Conservation (phyloP, 37 sponge, comb jelly and placozoan genomes). For the Halichondria panicea region DNA sequence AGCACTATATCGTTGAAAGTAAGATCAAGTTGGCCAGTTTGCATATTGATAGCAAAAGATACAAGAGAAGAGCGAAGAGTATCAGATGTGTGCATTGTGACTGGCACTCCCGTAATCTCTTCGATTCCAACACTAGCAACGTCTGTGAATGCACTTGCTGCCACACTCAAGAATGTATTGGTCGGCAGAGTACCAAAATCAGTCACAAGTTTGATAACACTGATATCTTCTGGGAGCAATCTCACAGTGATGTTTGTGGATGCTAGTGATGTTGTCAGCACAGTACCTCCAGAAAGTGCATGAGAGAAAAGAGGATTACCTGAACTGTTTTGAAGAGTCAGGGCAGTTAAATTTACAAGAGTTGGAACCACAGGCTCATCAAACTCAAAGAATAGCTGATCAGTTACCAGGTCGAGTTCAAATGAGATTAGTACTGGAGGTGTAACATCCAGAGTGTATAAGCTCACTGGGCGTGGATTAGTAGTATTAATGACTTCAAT, state of each 20-base stretch:
- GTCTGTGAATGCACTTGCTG: constrained; percentile 53
- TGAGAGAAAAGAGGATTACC: constrained; percentile 16
- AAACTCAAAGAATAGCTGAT: constrained; percentile 62
- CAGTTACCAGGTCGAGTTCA: constrained; percentile 57
- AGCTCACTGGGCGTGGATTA: constrained; percentile 39
- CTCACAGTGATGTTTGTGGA: constrained; percentile 45
- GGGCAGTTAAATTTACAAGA: background rate
- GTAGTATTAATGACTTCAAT: constrained; percentile 27
- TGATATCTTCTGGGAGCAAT: constrained; percentile 50
- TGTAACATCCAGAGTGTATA: constrained; percentile 58
- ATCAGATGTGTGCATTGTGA: constrained; percentile 40
- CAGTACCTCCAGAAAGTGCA: constrained; percentile 57
- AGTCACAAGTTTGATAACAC: constrained; percentile 56
- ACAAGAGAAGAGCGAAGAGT: constrained; percentile 28
- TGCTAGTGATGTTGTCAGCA: constrained; percentile 30
- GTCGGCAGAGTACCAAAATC: constrained; percentile 55
- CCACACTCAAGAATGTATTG: constrained; percentile 54
- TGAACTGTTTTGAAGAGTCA: constrained; percentile 59
- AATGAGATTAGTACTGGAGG: constrained; percentile 61
- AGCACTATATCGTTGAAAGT: constrained; percentile 84
- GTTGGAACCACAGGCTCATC: constrained; percentile 71
- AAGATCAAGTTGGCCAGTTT: constrained; percentile 57
- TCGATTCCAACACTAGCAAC: constrained; percentile 43
- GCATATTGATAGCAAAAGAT: constrained; percentile 76
- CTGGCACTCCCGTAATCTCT: background rate